Evolutionary conservation across 2,888 invertebrate species (phyloP), one percentile per base, ranked within the genome.

Genomic region (Epirrita christyi): DNA sequence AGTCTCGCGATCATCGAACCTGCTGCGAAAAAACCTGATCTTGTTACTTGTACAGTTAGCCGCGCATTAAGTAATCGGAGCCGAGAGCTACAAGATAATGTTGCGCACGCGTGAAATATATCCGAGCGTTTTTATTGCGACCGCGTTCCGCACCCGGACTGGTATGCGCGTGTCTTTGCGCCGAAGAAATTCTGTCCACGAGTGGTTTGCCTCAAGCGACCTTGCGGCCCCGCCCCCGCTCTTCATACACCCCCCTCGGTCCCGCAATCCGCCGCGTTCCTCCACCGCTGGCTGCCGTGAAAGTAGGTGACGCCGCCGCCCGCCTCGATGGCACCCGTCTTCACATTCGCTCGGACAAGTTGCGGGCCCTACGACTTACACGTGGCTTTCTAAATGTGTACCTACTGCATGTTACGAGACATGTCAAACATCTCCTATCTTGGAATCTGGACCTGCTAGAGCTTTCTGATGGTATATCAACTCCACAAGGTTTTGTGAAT

Each of bases 41-140:
- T 88, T 81, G 85, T 86, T 89, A 84, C 83, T 77, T 78, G 85
- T 91, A 91, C 91, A 88, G 91, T 91, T 91, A 90, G 81, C 76
- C 78, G 80, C 75, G 78, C 88, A 88, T 91, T 92, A 91, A 90
- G 91, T 92, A 90, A 91, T 89, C 88, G 80, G 86, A 91, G 81
- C 82, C 83, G 86, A 85, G 87, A 85, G 84, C 83, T 81, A 73
- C 83, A 83, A 88, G 88, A 88, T 90, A 90, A 90, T 87, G 88
- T 89, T 90, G 89, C 88, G 88, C 87, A 90, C 88, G 89, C 88
- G 90, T 91, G 89, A 89, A 89, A 90, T 88, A 89, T 89, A 91
- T 88, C 88, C 85, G 85, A 86, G 82, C 81, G 85, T 90, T 91
- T 83, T 83, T 88, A 85, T 86, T 85, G 85, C 86, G 87, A 81